Conservation (phyloP, 2,888 invertebrate genomes). For the Monoplex corrugatus region DNA sequence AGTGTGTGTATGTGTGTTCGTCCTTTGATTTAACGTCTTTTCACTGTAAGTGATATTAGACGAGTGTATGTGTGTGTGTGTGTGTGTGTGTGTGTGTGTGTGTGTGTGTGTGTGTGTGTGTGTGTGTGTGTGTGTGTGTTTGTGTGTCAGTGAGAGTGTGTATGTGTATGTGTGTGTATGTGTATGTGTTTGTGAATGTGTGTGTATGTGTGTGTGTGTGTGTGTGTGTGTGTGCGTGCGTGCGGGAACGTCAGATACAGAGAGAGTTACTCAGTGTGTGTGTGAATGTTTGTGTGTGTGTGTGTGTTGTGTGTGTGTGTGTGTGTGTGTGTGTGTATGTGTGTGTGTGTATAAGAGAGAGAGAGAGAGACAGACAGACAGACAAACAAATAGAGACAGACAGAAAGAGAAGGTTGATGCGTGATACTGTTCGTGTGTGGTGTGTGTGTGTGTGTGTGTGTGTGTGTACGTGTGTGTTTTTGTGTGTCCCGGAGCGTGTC, state of each 20-base stretch:
- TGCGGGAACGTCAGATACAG: too few relatives aligned
- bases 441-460: conserved; percentile 16
- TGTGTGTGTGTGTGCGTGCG: background rate
- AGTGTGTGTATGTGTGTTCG: conserved; percentile 10
- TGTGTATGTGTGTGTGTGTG: background rate
- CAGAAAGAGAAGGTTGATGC: too few relatives aligned
- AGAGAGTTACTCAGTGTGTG: too few relatives aligned
- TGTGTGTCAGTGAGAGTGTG: background rate
- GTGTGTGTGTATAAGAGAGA: too few relatives aligned
- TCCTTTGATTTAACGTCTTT: background rate
- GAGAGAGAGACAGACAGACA: too few relatives aligned
- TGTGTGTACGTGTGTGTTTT: conserved; percentile 14
- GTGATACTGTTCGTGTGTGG: too few relatives aligned
- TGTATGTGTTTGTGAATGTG: background rate
- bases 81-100: background rate
- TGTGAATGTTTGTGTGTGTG: too few relatives aligned
- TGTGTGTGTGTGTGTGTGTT: background rate
- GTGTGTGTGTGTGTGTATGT: too few relatives aligned
- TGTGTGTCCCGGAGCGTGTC: background rate
- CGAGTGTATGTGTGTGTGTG: background rate
- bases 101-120: too few relatives aligned
- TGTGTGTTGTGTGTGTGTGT: too few relatives aligned
- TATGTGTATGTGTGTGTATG: too few relatives aligned
- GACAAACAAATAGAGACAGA: too few relatives aligned
- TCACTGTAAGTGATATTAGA: background rate